phyloP scores from a whole-genome alignment of 2,888 invertebrate genomes.

The Pollenia labialis region DNA sequence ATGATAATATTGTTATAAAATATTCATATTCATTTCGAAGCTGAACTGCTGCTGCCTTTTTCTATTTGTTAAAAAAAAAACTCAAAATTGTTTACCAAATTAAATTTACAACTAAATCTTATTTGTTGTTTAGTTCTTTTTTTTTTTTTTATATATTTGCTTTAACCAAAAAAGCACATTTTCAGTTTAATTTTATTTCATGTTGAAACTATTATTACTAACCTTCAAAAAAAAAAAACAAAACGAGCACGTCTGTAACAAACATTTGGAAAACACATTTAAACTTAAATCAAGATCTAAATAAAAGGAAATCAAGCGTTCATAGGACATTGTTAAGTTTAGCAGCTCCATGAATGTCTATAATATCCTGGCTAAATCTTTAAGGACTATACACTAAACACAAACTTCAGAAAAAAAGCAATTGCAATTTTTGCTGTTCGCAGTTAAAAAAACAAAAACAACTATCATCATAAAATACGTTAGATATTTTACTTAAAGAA shows the following conservation, averaged over 20 bases:
- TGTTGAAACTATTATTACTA: slow-evolving; percentile 57
- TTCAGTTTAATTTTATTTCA: slow-evolving; percentile 44
- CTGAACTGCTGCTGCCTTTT: slow-evolving; percentile 8
- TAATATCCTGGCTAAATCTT: slow-evolving; percentile 49
- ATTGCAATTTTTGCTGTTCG: slow-evolving; percentile 38
- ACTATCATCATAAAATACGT: slow-evolving; percentile 70
- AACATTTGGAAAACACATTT: slow-evolving; percentile 59
- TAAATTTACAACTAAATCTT: slow-evolving; percentile 72
- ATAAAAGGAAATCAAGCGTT: slow-evolving; percentile 74
- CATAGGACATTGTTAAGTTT: slow-evolving; percentile 71
- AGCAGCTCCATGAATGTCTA: slow-evolving; percentile 42
- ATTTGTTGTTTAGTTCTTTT: slow-evolving; percentile 65
- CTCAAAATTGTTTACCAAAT: slow-evolving; percentile 70
- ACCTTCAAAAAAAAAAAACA: slow-evolving; percentile 1
- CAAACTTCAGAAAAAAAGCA: slow-evolving; percentile 34
- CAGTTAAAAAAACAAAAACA: slow-evolving; percentile 38
- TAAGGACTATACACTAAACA: slow-evolving; percentile 25
- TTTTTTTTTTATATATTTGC: background rate
- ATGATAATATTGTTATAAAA: slow-evolving; percentile 70
- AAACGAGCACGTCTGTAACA: slow-evolving; percentile 10
- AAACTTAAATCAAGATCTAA: slow-evolving; percentile 73
- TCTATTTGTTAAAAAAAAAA: slow-evolving; percentile 15
- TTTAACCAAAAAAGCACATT: slow-evolving; percentile 24
- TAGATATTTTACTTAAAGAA: slow-evolving; percentile 70
- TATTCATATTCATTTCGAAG: slow-evolving; percentile 64